Percentiles rank a stretch among this genome's conserved stretches.
phyloP scores from a whole-genome alignment of 2,113 vertebrate species.

The Barnardius zonarius region DNA sequence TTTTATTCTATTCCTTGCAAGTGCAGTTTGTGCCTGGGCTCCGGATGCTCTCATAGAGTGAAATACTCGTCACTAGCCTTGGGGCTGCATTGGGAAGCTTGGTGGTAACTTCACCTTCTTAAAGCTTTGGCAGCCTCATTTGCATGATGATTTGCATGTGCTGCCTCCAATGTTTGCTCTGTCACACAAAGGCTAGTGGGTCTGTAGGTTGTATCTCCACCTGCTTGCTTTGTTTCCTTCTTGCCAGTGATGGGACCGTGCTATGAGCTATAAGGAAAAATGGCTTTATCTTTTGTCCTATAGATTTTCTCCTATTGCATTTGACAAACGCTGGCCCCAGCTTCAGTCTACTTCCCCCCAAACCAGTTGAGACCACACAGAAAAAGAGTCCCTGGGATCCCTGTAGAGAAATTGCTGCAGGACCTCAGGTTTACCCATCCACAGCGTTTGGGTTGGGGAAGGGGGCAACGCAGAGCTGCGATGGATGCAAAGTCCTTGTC shows the following conservation, averaged over 20 bases:
- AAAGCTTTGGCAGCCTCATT: constrained; percentile 25
- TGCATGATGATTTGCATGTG: neutral
- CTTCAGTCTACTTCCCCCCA: neutral
- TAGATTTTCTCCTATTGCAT: neutral
- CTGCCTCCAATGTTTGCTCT: neutral
- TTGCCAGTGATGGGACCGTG: rapidly evolving
- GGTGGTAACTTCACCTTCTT: neutral
- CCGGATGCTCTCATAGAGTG: neutral
- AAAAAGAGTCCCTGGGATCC: neutral
- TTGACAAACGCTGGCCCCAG: neutral
- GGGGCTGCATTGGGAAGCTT: neutral
- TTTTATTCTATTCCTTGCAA: neutral
- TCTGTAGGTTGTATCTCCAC: neutral
- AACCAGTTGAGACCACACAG: neutral
- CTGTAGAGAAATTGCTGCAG: neutral
- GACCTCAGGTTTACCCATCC: neutral
- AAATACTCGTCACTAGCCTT: constrained; percentile 17
- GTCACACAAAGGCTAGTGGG: neutral
- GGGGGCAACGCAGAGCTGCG: neutral
- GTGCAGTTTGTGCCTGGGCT: neutral
- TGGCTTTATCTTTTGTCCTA: neutral
- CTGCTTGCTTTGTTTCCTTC: neutral
- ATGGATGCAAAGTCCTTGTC: neutral
- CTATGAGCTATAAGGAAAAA: neutral
- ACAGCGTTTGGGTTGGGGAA: rapidly evolving